phyloP scores from a whole-genome alignment of 1,140 invertebrate species.

The Cotesia typhae region DNA sequence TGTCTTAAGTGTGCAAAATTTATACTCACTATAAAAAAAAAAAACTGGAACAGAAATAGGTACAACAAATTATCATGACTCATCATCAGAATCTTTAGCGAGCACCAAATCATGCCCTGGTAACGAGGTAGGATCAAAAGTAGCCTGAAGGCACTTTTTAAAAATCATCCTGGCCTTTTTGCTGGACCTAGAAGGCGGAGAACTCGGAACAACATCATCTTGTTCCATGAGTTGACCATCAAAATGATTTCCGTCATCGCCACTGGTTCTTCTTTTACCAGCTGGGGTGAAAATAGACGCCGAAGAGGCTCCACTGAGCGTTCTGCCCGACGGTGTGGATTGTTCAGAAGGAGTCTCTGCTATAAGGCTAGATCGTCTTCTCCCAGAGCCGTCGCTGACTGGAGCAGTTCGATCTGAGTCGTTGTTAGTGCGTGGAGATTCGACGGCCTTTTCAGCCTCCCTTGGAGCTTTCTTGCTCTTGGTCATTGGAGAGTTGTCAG shows the following conservation, averaged over 20 bases:
- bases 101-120: constrained; percentile 66
- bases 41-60: constrained; percentile 1
- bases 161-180: constrained; percentile 67
- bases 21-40: not conserved
- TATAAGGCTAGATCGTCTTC: not conserved
- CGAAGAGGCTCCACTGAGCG: not conserved
- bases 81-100: constrained; percentile 71
- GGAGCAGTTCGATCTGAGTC: too few relatives aligned
- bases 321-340: constrained; percentile 16
- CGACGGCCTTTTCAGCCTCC: too few relatives aligned
- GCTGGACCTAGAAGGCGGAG: constrained; percentile 59
- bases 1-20: not conserved
- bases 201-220: constrained; percentile 62
- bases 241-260: constrained; percentile 26
- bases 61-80: constrained; percentile 19
- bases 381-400: not conserved
- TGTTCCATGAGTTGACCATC: constrained; percentile 37
- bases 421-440: too few relatives aligned
- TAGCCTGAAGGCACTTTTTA: constrained; percentile 74
- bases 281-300: constrained; percentile 25
- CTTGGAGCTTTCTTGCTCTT: too few relatives aligned
- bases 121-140: constrained; percentile 68
- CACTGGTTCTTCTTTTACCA: constrained; percentile 5
- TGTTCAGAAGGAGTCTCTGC: not conserved
- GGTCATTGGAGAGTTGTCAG: too few relatives aligned